Percentiles rank a stretch among this genome's conserved stretches.
These are phyloP conservation scores for Paracanthobrama guichenoti DNA, from an alignment of 2,113 vertebrate species.

Conservation along the genomic window DNA sequence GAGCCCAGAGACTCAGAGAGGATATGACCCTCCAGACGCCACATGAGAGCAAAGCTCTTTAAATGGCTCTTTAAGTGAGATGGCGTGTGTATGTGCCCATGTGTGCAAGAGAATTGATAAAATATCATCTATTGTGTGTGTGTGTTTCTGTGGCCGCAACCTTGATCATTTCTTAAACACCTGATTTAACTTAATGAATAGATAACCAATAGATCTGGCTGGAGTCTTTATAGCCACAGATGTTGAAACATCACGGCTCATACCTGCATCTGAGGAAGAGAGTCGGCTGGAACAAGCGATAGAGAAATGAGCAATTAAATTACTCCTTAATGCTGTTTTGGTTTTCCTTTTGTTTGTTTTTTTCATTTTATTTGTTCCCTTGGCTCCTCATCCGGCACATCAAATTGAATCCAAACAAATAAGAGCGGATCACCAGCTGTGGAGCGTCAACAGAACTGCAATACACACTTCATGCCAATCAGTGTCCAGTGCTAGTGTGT, in stretches of 20 bases:
- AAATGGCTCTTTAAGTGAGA: constrained; percentile 17
- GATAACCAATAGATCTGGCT: constrained; percentile 24
- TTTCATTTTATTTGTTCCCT: constrained; percentile 17
- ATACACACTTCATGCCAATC: constrained; percentile 43
- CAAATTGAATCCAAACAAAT: constrained; percentile 51
- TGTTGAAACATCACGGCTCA: not conserved
- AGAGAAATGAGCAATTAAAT: constrained; percentile 39
- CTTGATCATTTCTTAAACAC: constrained; percentile 29
- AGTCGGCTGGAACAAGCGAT: not conserved
- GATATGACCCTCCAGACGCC: constrained; percentile 4
- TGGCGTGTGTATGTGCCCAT: constrained; percentile 3
- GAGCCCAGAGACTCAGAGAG: constrained; percentile 18
- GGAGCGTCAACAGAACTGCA: not conserved
- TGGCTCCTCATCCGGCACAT: constrained; percentile 22
- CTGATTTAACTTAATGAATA: constrained; percentile 9
- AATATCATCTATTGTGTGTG: not conserved
- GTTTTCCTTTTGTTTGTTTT: constrained; percentile 22
- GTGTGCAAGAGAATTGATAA: not conserved
- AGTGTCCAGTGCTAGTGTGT: constrained; percentile 20
- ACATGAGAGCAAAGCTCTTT: constrained; percentile 27
- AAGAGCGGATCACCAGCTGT: constrained; percentile 32
- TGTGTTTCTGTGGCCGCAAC: not conserved
- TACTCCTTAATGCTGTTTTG: constrained; percentile 21
- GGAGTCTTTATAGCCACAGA: constrained; percentile 17
- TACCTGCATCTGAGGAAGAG: not conserved